These are phyloP conservation scores for Pseudoatta argentina DNA, from an alignment of 1,140 invertebrate species.

Conservation along the genomic window DNA sequence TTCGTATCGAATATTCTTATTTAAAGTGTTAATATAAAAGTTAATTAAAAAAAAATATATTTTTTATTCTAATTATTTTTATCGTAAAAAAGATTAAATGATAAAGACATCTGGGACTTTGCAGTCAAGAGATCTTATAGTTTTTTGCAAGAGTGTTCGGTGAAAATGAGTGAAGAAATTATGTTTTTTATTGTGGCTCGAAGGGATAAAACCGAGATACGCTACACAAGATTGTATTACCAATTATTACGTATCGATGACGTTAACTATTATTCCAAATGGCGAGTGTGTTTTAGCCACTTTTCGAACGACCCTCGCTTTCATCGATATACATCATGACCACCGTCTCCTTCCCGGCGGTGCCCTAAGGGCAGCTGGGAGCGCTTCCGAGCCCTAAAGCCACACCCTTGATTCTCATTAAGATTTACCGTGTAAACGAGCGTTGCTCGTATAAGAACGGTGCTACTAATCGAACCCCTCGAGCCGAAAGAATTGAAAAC, in stretches of 20 bases:
- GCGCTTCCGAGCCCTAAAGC: constrained; percentile 69
- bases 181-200: background rate
- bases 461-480: constrained; percentile 59
- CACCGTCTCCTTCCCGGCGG: constrained; percentile 55
- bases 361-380: constrained; percentile 67
- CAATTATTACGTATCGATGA: constrained; percentile 38
- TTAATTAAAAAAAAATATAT: background rate
- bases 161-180: background rate
- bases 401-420: constrained; percentile 76
- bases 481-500: constrained; percentile 72
- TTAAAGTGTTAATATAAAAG: background rate
- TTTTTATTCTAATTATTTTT: constrained; percentile 3
- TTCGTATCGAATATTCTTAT: background rate
- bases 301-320: constrained; percentile 38
- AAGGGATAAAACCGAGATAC: background rate
- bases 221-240: background rate
- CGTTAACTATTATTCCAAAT: constrained; percentile 28
- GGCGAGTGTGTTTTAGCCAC: constrained; percentile 10
- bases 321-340: constrained; percentile 55
- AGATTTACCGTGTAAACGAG: constrained; percentile 75
- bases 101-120: background rate
- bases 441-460: constrained; percentile 64
- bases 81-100: background rate
- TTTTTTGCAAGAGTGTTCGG: background rate
- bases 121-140: no score